Percentiles rank a stretch among this genome's conserved stretches.
These are phyloP conservation scores for Lasioglossum marginatum DNA, from an alignment of 2,888 invertebrate genomes.

Conservation along the genomic window DNA sequence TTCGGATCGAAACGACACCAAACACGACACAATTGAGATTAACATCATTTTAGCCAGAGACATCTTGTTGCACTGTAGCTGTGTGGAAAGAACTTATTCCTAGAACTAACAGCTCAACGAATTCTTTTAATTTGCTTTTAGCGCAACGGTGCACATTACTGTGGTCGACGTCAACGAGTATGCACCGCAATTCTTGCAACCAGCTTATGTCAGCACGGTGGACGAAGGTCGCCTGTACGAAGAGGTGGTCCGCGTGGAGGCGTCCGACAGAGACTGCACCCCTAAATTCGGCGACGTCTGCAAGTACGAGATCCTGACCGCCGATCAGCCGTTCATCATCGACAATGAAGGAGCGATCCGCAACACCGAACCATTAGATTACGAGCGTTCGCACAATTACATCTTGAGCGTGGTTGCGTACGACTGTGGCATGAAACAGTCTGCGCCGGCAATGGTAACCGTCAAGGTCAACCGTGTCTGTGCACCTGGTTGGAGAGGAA, in stretches of 20 bases:
- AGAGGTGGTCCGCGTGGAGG: constrained; percentile 95
- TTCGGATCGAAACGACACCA: background rate
- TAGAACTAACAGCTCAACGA: background rate
- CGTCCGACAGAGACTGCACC: constrained; percentile 97
- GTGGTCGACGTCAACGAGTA: constrained; percentile 98
- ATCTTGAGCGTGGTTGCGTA: constrained; percentile 98
- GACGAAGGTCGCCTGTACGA: constrained; percentile 96
- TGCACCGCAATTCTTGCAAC: constrained; percentile 95
- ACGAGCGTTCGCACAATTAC: constrained; percentile 97
- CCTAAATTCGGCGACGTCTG: constrained; percentile 97
- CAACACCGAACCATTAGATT: constrained; percentile 97
- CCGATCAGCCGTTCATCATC: constrained; percentile 95
- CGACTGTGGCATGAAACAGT: constrained; percentile 98
- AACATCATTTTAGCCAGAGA: background rate
- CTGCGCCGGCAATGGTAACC: constrained; percentile 97
- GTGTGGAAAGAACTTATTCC: background rate
- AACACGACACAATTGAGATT: no score
- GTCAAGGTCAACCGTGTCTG: constrained; percentile 91
- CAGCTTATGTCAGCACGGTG: constrained; percentile 95
- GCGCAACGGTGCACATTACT: constrained; percentile 96
- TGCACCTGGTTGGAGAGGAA: constrained; percentile 86
- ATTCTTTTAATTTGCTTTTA: constrained; percentile 81
- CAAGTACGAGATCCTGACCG: constrained; percentile 97
- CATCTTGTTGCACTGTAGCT: background rate
- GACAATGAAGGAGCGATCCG: constrained; percentile 97